These are phyloP conservation scores for Apocheima hispidaria DNA, from an alignment of 2,888 invertebrate genomes.

Conservation along the genomic window DNA sequence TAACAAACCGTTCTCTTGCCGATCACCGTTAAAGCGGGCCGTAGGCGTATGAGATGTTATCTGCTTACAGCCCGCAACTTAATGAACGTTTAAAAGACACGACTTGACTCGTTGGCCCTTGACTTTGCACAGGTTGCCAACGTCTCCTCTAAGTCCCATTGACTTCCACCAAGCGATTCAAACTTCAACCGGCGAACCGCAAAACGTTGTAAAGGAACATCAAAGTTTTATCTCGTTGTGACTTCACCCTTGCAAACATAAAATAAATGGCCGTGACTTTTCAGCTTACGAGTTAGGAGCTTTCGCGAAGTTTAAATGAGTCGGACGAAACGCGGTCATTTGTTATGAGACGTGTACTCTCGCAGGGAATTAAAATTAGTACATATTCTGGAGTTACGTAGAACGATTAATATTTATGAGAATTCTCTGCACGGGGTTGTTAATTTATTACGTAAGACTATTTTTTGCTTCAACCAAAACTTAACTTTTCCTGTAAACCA, in stretches of 20 bases:
- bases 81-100: too few species aligned
- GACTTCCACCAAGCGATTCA: not conserved
- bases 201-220: slow-evolving; percentile 4
- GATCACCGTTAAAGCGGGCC: too few species aligned
- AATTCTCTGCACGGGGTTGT: too few species aligned
- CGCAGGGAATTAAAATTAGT: slow-evolving; percentile 3
- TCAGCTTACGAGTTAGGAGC: slow-evolving; percentile 18
- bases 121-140: too few species aligned
- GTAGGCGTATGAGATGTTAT: too few species aligned
- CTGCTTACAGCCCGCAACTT: too few species aligned
- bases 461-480: too few species aligned
- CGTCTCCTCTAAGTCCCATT: too few species aligned
- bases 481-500: too few species aligned
- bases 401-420: not conserved
- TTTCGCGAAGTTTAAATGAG: slow-evolving; percentile 17
- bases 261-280: slow-evolving; percentile 18
- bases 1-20: too few species aligned
- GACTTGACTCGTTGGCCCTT: too few species aligned
- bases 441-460: too few species aligned
- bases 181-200: slow-evolving; percentile 9
- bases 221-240: slow-evolving; percentile 11
- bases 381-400: not conserved
- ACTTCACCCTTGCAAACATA: slow-evolving; percentile 14
- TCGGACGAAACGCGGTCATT: slow-evolving; percentile 7
- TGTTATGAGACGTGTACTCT: slow-evolving; percentile 6